Evolutionary conservation across 2,888 invertebrate species (phyloP), one percentile per base, ranked within the genome.

Genomic region (Drosophila falleni): DNA sequence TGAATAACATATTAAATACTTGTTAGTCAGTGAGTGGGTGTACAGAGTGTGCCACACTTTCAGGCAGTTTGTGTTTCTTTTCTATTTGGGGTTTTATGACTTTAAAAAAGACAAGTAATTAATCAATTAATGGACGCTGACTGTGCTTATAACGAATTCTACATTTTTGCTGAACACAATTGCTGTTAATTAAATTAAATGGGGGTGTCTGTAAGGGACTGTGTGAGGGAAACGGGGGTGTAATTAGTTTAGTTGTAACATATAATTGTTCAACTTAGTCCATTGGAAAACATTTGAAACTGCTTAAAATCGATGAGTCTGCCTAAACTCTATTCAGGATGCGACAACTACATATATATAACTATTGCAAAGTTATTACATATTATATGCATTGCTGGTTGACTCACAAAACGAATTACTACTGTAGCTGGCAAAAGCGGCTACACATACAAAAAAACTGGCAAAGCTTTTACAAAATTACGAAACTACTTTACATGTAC

Each of bases 401-500:
- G 41, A 50, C 64, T 58, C 55, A 70, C 70, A 62, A 59, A 77
- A 65, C 65, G 78, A 78, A 78, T 66, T 41, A 71, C 65, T 77
- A 74, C 78, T 74, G 77, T 63, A 78, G 78, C 78, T 66, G 65
- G 64, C 64, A 29, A 51, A 44, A 49, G 55, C 59, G 47, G 44
- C 64, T 69, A 69, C 59, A 70, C 63, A 61, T 69, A 65, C 69
- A 61, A 56, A 53, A 53, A 53, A 46, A 55, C 49, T 75, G 87
- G 86, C 82, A 81, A 83, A 83, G 86, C 86, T 71, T 78, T 85
- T 87, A 87, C 78, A 85, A 85, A 84, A 84, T 87, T 87, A 84
- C 87, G 87, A 87, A 84, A 84, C 84, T 84, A 84, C 85, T 61
- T 73, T 84, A 87, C 82, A 80, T 62, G 70, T 80, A 78, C 64